phyloP scores from a whole-genome alignment of 2,113 vertebrate genomes.

The Myanophis thanlyinensis region DNA sequence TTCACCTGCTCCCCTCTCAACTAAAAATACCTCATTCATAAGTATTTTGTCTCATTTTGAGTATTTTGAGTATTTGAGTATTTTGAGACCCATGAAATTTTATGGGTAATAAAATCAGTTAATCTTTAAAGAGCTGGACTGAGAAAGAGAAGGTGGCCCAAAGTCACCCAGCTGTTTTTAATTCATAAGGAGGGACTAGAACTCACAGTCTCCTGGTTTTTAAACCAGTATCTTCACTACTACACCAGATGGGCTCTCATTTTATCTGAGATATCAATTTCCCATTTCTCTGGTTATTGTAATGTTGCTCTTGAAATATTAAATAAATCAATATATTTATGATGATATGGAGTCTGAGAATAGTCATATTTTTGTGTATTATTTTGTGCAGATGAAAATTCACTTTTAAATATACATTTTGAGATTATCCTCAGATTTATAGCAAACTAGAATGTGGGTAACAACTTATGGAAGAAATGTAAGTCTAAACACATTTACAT shows the following conservation, averaged over 20 bases:
- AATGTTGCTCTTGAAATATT: neutral
- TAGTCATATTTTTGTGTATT: neutral
- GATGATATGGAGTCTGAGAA: neutral
- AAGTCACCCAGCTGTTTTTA: neutral
- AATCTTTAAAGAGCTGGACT: neutral
- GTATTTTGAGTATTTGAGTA: too few relatives aligned
- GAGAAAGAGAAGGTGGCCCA: neutral
- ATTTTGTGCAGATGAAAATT: neutral
- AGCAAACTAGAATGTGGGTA: neutral
- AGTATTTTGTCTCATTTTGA: neutral
- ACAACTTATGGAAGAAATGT: neutral
- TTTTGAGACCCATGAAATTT: neutral
- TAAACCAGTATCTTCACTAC: neutral
- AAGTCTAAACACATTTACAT: neutral
- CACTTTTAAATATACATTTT: neutral
- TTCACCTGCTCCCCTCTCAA: neutral
- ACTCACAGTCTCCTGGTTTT: neutral
- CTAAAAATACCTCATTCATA: neutral
- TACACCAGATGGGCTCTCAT: neutral
- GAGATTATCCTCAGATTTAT: too few relatives aligned
- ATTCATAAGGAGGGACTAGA: neutral
- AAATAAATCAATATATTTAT: neutral
- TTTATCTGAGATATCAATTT: neutral
- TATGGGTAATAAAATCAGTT: neutral
- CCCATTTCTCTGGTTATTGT: neutral